Evolutionary conservation across 2,113 vertebrate genomes (phyloP).

Genomic region (Sula dactylatra): DNA sequence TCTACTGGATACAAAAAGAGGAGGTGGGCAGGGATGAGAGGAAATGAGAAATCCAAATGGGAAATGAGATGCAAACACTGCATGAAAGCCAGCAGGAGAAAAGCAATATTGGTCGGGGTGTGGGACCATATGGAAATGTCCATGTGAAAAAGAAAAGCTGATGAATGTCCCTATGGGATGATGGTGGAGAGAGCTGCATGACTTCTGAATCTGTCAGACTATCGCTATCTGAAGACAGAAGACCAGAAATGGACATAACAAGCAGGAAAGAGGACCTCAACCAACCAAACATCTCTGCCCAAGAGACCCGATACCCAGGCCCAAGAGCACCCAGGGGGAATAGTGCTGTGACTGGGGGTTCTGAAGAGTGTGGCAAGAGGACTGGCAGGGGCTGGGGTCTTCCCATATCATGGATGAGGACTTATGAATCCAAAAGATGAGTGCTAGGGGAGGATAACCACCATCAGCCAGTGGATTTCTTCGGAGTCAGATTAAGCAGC

Average conservation of each 20-base stretch:
- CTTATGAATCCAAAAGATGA: neutral
- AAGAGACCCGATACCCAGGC: neutral
- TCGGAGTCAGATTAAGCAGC: neutral
- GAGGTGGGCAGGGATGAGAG: neutral
- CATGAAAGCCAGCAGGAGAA: neutral
- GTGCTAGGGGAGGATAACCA: neutral
- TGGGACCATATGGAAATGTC: neutral
- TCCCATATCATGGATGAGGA: rapidly evolving
- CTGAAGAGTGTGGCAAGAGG: neutral
- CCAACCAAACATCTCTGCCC: neutral
- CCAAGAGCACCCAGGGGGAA: neutral
- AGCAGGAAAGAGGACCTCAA: neutral
- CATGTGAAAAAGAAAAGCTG: neutral
- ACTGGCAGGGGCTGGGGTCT: neutral
- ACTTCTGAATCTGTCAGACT: neutral
- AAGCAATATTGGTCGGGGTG: neutral
- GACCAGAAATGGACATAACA: neutral
- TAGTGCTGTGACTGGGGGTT: neutral
- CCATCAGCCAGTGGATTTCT: neutral
- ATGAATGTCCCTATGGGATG: neutral
- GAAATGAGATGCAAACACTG: neutral
- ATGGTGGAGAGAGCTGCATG: neutral
- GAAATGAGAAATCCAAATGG: neutral
- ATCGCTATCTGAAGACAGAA: neutral
- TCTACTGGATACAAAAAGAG: neutral